Evolutionary conservation across 2,113 vertebrate species (phyloP).

Genomic region (Callospermophilus lateralis): DNA sequence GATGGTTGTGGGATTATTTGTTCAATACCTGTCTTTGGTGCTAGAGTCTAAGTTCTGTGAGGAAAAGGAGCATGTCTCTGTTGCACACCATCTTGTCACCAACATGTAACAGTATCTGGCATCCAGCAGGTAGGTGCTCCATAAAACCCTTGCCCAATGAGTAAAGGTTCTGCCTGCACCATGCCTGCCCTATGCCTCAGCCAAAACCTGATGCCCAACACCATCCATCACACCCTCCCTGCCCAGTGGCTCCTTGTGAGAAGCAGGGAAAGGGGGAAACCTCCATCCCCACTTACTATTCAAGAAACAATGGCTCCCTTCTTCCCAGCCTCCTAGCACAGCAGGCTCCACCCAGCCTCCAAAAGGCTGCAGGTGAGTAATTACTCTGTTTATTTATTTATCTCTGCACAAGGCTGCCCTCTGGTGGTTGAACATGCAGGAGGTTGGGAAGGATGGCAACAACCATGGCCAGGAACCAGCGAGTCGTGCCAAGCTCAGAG

Average conservation of each 20-base stretch:
- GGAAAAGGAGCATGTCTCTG: not conserved
- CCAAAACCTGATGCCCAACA: not conserved
- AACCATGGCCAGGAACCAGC: rapidly evolving
- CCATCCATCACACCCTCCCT: rapidly evolving
- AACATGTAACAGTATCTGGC: not conserved
- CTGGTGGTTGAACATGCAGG: slow-evolving; percentile 64
- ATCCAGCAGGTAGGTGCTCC: not conserved
- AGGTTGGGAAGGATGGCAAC: not conserved
- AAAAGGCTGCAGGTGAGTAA: not conserved
- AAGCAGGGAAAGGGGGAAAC: not conserved
- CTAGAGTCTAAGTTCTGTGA: not conserved
- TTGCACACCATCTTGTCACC: not conserved
- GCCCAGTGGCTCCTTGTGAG: not conserved
- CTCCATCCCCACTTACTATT: not conserved
- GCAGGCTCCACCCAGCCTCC: not conserved
- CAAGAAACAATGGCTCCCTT: not conserved
- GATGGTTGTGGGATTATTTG: not conserved
- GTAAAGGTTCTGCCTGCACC: not conserved
- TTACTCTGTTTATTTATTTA: slow-evolving; percentile 33
- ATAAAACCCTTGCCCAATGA: not conserved
- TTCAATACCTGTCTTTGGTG: not conserved
- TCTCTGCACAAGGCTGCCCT: slow-evolving; percentile 70
- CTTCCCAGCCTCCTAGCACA: not conserved
- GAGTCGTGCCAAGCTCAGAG: rapidly evolving
- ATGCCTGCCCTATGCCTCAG: not conserved